phyloP scores from a whole-genome alignment of 2,797 vertebrate species.

The Mormyrus proboscirostris region DNA sequence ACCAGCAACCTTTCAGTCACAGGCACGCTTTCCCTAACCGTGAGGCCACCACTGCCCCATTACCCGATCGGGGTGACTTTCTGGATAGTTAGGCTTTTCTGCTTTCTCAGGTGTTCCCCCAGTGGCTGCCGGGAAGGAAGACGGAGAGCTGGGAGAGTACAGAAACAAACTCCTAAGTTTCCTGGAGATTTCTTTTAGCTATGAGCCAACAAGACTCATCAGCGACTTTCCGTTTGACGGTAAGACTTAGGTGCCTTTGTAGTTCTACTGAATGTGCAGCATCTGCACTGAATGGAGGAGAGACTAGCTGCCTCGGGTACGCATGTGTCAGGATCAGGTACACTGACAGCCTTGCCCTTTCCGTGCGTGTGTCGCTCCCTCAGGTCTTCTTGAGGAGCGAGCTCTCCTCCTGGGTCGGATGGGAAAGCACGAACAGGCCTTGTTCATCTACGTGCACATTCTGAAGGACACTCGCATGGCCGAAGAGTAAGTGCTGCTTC shows the following conservation, averaged over 20 bases:
- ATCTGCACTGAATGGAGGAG: background rate
- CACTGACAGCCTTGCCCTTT: background rate
- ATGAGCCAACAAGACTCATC: slow-evolving; percentile 85
- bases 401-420: slow-evolving; percentile 90
- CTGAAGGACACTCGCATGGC: slow-evolving; percentile 87
- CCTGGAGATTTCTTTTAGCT: slow-evolving; percentile 79
- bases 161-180: slow-evolving; percentile 82
- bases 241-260: slow-evolving; percentile 47
- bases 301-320: background rate
- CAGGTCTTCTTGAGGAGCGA: slow-evolving; percentile 91
- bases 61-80: background rate
- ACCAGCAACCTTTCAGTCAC: background rate
- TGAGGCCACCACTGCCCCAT: background rate
- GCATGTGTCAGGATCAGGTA: background rate
- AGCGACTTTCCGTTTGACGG: slow-evolving; percentile 97
- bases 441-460: slow-evolving; percentile 95
- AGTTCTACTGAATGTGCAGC: background rate
- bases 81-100: background rate
- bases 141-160: slow-evolving; percentile 81
- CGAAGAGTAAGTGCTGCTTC: slow-evolving; percentile 73
- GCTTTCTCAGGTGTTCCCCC: slow-evolving; percentile 62
- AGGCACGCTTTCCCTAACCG: background rate
- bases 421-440: slow-evolving; percentile 96
- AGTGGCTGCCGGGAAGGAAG: slow-evolving; percentile 80
- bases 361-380: background rate